Percentiles rank a stretch among this genome's conserved stretches.
phyloP scores from a whole-genome alignment of 2,797 vertebrate species.

The Calcarius lapponicus region DNA sequence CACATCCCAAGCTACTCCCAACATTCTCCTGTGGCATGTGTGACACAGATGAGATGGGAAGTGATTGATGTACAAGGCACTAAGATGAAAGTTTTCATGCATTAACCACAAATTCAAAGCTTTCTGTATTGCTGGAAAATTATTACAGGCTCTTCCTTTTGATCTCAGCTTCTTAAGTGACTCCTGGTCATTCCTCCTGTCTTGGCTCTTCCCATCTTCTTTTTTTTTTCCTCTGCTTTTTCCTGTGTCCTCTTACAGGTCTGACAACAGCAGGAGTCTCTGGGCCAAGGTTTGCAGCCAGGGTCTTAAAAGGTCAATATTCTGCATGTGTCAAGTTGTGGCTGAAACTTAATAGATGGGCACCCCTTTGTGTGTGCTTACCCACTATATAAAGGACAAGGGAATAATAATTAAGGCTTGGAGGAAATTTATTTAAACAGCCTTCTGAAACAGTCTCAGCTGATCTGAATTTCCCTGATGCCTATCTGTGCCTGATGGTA shows the following conservation, averaged over 20 bases:
- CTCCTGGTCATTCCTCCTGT: background rate
- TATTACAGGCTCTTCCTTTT: conserved; percentile 7
- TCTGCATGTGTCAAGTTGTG: background rate
- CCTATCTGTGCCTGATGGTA: background rate
- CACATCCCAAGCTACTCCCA: background rate
- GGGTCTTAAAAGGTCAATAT: background rate
- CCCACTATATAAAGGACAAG: background rate
- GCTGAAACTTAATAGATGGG: background rate
- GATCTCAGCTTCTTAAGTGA: background rate
- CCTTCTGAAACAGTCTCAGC: background rate
- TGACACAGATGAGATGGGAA: background rate
- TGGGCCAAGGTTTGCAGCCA: background rate
- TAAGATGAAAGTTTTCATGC: conserved; percentile 12
- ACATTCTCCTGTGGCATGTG: background rate
- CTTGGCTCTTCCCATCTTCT: background rate
- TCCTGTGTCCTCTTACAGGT: background rate
- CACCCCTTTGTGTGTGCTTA: background rate
- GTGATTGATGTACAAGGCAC: background rate
- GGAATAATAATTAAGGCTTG: background rate
- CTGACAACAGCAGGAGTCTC: background rate
- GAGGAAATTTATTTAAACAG: background rate
- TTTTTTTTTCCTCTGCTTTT: background rate
- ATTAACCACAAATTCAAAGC: background rate
- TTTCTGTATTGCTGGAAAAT: background rate
- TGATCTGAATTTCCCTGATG: background rate